phyloP scores from a whole-genome alignment of 2,113 vertebrate genomes.

The Pygoscelis antarcticus region DNA sequence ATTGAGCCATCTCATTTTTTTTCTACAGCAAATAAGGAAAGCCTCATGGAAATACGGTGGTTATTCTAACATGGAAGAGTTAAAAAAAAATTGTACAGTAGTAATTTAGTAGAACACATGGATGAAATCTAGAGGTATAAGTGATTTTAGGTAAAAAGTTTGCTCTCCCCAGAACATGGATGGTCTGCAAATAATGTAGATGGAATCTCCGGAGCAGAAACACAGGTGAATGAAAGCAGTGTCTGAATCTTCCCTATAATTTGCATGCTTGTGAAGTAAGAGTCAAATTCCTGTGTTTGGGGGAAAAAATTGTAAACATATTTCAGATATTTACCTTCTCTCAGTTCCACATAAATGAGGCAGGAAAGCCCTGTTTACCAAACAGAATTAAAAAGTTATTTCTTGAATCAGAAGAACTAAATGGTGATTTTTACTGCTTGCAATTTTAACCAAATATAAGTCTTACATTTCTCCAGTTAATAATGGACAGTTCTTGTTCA shows the following conservation, averaged over 20 bases:
- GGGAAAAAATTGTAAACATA: not conserved
- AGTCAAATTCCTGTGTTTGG: not conserved
- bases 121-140: not conserved
- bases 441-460: not conserved
- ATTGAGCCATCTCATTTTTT: not conserved
- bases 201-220: not conserved
- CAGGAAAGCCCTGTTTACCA: conserved; percentile 63
- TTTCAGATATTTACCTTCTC: conserved; percentile 59
- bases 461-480: not conserved
- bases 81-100: not conserved
- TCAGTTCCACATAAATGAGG: conserved; percentile 65
- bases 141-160: not conserved
- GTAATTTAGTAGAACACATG: not conserved
- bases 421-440: not conserved
- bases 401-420: not conserved
- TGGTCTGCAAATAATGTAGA: not conserved
- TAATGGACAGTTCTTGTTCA: not conserved
- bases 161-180: not conserved
- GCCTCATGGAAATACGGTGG: not conserved
- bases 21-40: not conserved
- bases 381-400: conserved; percentile 53
- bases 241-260: not conserved
- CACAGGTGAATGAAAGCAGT: not conserved
- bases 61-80: not conserved
- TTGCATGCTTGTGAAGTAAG: not conserved